These are phyloP conservation scores for Ictidomys tridecemlineatus DNA, from an alignment of 2,113 vertebrate genomes.

Conservation along the genomic window DNA sequence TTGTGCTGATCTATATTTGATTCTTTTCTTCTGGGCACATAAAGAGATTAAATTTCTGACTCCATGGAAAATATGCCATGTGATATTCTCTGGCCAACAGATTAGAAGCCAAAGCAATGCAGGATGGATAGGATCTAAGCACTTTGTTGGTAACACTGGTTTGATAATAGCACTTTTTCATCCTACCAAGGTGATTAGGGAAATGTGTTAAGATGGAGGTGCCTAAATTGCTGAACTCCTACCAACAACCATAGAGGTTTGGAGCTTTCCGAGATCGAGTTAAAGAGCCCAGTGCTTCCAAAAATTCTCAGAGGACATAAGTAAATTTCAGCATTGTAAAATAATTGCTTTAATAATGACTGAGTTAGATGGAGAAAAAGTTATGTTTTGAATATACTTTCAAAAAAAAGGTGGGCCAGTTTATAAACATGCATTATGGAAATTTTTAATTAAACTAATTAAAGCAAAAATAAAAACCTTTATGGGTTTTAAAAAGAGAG, in stretches of 20 bases:
- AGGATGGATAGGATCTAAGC: not conserved
- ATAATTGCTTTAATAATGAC: conserved; percentile 11
- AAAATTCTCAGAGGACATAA: not conserved
- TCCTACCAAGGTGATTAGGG: not conserved
- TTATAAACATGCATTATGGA: not conserved
- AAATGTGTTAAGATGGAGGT: not conserved
- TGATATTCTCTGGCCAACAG: not conserved
- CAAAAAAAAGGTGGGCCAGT: not conserved
- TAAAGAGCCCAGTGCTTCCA: not conserved
- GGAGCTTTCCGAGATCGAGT: not conserved
- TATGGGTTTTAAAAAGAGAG: not conserved
- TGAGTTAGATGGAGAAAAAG: not conserved
- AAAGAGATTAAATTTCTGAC: not conserved
- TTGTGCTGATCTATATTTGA: not conserved
- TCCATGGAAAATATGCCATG: not conserved
- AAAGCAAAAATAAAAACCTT: conserved; percentile 31
- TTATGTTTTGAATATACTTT: not conserved
- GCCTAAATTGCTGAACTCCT: not conserved
- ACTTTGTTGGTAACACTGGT: not conserved
- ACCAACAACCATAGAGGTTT: not conserved
- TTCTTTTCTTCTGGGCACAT: not conserved
- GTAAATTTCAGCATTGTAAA: not conserved
- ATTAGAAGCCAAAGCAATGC: not conserved
- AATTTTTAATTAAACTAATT: not conserved
- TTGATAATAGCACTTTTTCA: not conserved